Base-by-base conservation (phyloP, 2,888 invertebrate genomes). In the Dioctria rufipes region DNA sequence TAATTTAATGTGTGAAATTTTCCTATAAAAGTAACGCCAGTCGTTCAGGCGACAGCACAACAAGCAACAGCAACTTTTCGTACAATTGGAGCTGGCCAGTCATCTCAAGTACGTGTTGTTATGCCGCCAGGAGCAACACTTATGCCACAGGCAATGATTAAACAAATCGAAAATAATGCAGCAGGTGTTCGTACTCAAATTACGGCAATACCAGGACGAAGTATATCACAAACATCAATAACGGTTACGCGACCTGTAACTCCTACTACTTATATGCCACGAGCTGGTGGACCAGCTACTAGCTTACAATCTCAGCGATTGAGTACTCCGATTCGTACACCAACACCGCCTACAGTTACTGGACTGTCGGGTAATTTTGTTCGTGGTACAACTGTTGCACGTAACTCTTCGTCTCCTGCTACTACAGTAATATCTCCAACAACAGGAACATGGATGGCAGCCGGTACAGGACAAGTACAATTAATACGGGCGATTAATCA, bases 131-230 rank as follows among this genome's bases (percentile, higher is more conserved):
- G 87, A 4, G 85, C 88, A 25, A 85, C 87, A 60, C 86, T 91
- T 79, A 88, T 90, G 84, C 89, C 90, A 25, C 90, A 89, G 84
- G 87, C 89, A n/a, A 90, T 91, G 85, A 88, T 92, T 9, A 91
- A 91, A 85, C 91, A 90, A 87, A 89, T 91, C 87, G 89, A 88
- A 73, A 86, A 83, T 1, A 85, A 85, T 13, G 84, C 85, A 13
- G 85, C 85, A 3, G 87, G 87, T 4, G 79, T 83, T 0, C 85
- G 89, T 9, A 87, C 89, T 0, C 89, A 89, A 83, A 88, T 89
- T 4, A 89, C 89, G 3, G 87, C 89, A 25, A 87, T 89, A 84
- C 88, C 89, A 40, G 86, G 89, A n/a, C 85, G 89, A 49, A 87
- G 87, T n/a, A 86, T 88, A 3, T 87, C 89, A 0, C 89, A 89